phyloP scores from a whole-genome alignment of 2,797 vertebrate genomes.

The Myripristis murdjan region DNA sequence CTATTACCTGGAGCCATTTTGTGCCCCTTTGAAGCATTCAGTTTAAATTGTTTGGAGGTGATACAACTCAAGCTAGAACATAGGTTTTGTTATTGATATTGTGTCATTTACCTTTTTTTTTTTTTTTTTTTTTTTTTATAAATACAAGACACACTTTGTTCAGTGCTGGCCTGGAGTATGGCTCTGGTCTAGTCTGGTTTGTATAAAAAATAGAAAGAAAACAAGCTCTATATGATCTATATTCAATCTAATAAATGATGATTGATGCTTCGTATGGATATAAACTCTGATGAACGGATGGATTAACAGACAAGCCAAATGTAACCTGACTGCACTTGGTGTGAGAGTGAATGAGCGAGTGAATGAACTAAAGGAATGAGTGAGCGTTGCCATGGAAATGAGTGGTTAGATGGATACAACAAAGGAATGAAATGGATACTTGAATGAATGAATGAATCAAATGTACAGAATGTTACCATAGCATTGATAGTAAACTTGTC shows the following conservation, averaged over 20 bases:
- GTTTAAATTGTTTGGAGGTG: background rate
- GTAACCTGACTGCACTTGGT: slow-evolving; percentile 56
- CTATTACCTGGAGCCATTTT: background rate
- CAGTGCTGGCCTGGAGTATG: slow-evolving; percentile 1
- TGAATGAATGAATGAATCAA: slow-evolving; percentile 46
- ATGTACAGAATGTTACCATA: slow-evolving; percentile 60
- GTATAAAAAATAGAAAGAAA: slow-evolving; percentile 2
- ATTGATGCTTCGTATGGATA: slow-evolving; percentile 48
- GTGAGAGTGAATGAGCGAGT: slow-evolving; percentile 15
- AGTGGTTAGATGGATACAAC: slow-evolving; percentile 26
- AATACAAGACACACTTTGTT: slow-evolving; percentile 3
- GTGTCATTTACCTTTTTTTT: slow-evolving; percentile 12
- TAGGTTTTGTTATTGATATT: background rate
- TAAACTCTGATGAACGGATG: slow-evolving; percentile 44
- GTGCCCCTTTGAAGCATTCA: background rate
- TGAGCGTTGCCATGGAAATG: slow-evolving; percentile 36
- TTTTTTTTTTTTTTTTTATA: no score
- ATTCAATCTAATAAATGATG: slow-evolving; percentile 46
- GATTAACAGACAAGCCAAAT: slow-evolving; percentile 71
- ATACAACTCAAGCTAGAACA: background rate
- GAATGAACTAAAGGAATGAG: slow-evolving; percentile 32
- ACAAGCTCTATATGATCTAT: slow-evolving; percentile 46
- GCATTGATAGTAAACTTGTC: slow-evolving; percentile 29
- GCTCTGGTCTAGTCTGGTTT: slow-evolving; percentile 47
- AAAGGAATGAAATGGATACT: slow-evolving; percentile 25